A percentile compares a stretch with the other conserved stretches of the same genome.
phyloP scores from a whole-genome alignment of 2,113 vertebrate genomes.

The Malurus elegans region DNA sequence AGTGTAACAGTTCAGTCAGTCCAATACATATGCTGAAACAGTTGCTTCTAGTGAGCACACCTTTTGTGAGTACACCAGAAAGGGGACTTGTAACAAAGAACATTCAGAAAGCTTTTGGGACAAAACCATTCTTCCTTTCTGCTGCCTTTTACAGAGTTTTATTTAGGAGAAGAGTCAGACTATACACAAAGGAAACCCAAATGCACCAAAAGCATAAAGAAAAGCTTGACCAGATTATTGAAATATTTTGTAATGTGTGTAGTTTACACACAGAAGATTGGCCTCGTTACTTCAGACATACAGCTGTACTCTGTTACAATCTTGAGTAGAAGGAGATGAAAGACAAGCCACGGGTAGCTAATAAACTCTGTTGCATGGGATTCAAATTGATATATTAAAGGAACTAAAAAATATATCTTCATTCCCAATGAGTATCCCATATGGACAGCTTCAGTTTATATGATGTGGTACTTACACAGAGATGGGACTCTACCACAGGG shows the following conservation, averaged over 20 bases:
- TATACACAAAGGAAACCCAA: neutral
- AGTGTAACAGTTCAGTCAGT: neutral
- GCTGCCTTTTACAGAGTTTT: neutral
- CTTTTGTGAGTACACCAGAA: neutral
- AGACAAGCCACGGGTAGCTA: neutral
- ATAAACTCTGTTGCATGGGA: neutral
- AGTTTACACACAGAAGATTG: neutral
- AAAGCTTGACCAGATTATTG: neutral
- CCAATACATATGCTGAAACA: neutral
- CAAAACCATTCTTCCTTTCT: neutral
- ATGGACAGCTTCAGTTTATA: neutral
- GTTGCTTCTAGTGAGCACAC: neutral
- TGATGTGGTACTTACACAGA: fast-evolving
- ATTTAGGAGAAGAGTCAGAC: neutral
- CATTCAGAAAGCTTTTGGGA: neutral
- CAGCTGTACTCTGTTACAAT: neutral
- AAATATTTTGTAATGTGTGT: neutral
- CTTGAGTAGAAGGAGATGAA: neutral
- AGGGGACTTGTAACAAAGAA: neutral
- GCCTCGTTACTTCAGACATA: fast-evolving
- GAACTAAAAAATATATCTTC: fast-evolving
- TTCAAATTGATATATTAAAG: neutral
- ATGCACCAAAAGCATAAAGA: neutral
- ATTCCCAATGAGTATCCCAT: neutral
- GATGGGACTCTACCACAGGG: neutral